Base-by-base conservation (phyloP, 2,888 invertebrate species). In the Germaria angustata region DNA sequence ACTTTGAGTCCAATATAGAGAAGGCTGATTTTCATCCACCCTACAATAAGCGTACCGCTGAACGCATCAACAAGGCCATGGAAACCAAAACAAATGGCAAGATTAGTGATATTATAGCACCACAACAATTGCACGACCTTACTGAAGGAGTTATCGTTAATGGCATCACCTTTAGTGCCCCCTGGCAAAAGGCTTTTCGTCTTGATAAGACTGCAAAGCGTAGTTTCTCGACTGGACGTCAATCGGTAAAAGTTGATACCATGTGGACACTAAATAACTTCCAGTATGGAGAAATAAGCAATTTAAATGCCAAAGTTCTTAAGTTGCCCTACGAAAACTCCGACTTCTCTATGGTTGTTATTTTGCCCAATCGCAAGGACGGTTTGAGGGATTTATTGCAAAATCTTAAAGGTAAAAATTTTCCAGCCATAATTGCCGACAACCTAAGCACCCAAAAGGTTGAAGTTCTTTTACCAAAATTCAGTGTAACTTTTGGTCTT, bases 41-140 rank as follows among this genome's bases (percentile, higher is more conserved):
- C 0, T 87, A 93, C 59, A 91, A 92, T n/a, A 90, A 88, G 32
- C 92, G 90, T 55, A 93, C 94, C 2, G 93, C 92, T 0, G 88
- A 92, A 0, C 90, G 88, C 0, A 97, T 98, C 69, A 98, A 98
- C 89, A 87, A 91, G 53, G 98, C 96, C 95, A 96, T 94, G 68
- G 94, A 95, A 87, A 90, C 93, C 4, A 94, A 96, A 89, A 98
- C 98, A 0, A 94, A 95, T 68, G 91, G 95, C 11, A 96, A 95
- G 89, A 98, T 99, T 80, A 94, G 94, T 85, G 93, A 97, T 85
- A 92, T 98, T 15, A 92, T 98, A 57, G 89, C 92, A 1, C 28
- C 93, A 0, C 94, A 92, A 24, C 84, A 87, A 65, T 84, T 89
- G 32, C 86, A 89, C 51, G 90, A 89, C 85, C 88, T 87, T 32